Conservation (phyloP, 2,888 invertebrate species). For the Megamerina dolium region DNA sequence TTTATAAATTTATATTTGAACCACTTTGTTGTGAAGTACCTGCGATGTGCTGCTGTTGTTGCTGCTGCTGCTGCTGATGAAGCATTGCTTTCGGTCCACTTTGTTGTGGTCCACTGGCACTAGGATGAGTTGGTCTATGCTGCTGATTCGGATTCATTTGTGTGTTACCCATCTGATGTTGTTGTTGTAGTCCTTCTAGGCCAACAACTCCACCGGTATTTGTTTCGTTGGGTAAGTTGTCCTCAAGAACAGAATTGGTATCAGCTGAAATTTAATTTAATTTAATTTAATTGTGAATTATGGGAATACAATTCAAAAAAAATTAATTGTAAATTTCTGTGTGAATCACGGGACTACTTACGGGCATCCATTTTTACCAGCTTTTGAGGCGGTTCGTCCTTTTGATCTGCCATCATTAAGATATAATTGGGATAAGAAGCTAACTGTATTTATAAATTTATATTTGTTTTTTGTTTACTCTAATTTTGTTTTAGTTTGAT, state of each 20-base stretch:
- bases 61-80: constrained; percentile 60
- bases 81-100: constrained; percentile 42
- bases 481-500: constrained; percentile 6
- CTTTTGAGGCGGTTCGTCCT: constrained; percentile 94
- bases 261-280: constrained; percentile 53
- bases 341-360: constrained; percentile 25
- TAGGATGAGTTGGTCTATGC: constrained; percentile 61
- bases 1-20: constrained; percentile 3
- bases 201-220: constrained; percentile 56
- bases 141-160: constrained; percentile 57
- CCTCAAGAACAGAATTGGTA: constrained; percentile 79
- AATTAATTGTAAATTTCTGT: neutral
- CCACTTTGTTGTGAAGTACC: constrained; percentile 8
- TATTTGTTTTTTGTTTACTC: constrained; percentile 5
- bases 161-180: constrained; percentile 55
- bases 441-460: too few relatives aligned
- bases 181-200: constrained; percentile 70
- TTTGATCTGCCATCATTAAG: constrained; percentile 83
- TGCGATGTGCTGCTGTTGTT: too few relatives aligned
- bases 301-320: too few relatives aligned
- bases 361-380: constrained; percentile 71
- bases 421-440: too few relatives aligned
- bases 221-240: constrained; percentile 86
- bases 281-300: neutral
- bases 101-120: constrained; percentile 38